Evolutionary conservation across 2,113 vertebrate genomes (phyloP), one percentile per base, ranked within the genome.

Genomic region (Nymphicus hollandicus): DNA sequence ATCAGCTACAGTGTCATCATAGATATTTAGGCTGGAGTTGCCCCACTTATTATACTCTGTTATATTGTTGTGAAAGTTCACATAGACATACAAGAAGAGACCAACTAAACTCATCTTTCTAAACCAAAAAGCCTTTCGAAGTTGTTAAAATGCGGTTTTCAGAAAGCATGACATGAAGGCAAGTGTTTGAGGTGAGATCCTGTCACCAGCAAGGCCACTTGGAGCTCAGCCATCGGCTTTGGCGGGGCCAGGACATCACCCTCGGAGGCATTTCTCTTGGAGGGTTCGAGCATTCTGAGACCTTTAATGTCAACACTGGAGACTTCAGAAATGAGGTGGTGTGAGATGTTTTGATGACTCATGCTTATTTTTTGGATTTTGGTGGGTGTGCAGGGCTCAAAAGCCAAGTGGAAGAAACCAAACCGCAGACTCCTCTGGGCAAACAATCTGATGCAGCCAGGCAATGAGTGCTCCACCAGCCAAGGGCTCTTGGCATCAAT

Each of bases 101-200:
- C 50, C 39, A 91, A 29, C 73, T 86, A 50, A 97, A 93, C 72
- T 91, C 60, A 88, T 93, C 60, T 93, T 95, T 72, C 72, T 83
- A 77, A 44, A 88, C 64, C 37, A 76, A 52, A 69, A 64, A 31
- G 43, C 29, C 41, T 88, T 91, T 86, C 35, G 35, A 35, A 74
- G 29, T 6, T 65, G 39, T 50, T 83, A 31, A 80, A 68, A 72
- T 73, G 58, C 37, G 27, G 6, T 69, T 85, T 88, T 69, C 63
- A 65, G 70, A 55, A 72, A 76, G 66, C 33, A n/a, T 33, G 1
- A 1, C 6, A 2, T 5, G 4, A 39, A 55, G 56, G 31, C 22
- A 15, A 73, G 39, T 31, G 28, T 78, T 50, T 78, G 60, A 91
- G 81, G 49, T 70, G 71, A 70, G 69, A 39, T 70, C 28, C 69